A percentile compares a stretch with the other conserved stretches of the same genome.
These are phyloP conservation scores for Polyommatus icarus DNA, from an alignment of 2,888 invertebrate species.

Conservation along the genomic window DNA sequence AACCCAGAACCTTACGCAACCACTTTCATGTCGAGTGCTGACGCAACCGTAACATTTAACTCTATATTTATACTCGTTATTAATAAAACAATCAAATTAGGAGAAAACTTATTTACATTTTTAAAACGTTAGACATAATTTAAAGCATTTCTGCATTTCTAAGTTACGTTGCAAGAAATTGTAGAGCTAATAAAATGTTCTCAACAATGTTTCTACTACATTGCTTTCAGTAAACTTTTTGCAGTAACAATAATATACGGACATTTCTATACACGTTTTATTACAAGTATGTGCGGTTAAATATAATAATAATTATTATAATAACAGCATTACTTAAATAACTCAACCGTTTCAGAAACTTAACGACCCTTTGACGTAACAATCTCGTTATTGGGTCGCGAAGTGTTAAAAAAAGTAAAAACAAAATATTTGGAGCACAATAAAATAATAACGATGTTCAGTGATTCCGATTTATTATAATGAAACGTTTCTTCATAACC, in stretches of 20 bases:
- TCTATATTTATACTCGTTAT: not conserved
- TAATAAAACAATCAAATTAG: not conserved
- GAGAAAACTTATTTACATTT: not conserved
- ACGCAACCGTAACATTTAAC: not conserved
- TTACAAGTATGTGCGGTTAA: not conserved
- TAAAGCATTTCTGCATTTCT: not conserved
- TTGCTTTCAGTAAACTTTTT: not conserved
- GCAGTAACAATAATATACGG: not conserved
- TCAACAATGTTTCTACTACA: not conserved
- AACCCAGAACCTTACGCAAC: not conserved
- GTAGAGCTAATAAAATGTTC: not conserved
- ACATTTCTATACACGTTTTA: not conserved
- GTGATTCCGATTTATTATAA: not conserved
- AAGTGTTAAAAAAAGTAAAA: not conserved
- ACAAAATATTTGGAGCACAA: not conserved
- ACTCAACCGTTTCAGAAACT: no score
- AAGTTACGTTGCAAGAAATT: not conserved
- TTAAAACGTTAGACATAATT: not conserved
- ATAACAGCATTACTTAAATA: not conserved
- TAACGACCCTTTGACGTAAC: not conserved
- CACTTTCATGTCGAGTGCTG: slow-evolving; percentile 21
- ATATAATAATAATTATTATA: not conserved
- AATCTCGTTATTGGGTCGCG: not conserved
- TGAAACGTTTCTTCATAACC: not conserved
- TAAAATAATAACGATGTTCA: not conserved